Base-by-base conservation (phyloP, 1,140 invertebrate species). In the Fragariocoptes setiger region DNA sequence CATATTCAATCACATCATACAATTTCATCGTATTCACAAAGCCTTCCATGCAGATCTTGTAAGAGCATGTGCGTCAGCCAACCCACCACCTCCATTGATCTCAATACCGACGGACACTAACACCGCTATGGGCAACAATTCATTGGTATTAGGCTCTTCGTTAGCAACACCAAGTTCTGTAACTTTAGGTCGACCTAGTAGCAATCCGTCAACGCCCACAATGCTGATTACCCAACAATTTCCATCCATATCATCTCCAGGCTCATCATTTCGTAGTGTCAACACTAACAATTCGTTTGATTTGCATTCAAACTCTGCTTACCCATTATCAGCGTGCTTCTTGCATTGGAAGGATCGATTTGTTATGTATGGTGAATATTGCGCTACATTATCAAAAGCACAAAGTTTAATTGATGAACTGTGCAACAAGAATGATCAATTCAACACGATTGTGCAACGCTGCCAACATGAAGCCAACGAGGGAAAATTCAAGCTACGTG, bases 301-400 rank as follows among this genome's bases (percentile, higher is more conserved):
- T n/a, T n/a, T n/a, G n/a, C n/a, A n/a, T n/a, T n/a, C n/a, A 5
- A 54, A 73, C 35, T 67, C 69, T 18, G 41, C 15, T 37, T 14
- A 38, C n/a, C 42, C 48, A 21, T 46, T 65, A 4, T 52, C 54
- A 20, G 67, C 74, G 50, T 72, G 78, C 38, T 94, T 95, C 57
- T 65, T 86, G 2, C 71, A 73, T 44, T 86, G 73, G 67, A 72
- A 80, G 49, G 74, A 85, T 51, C 72, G 72, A 44, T 75, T 95
- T 54, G 64, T 94, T 14, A 67, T 88, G 37, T 95, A 95, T 54
- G 85, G 83, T 13, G 75, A 82, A 51, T 94, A 90, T 56, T 95
- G 86, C 59, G 76, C 82, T 3, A 83, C 83, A 57, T 63, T 94
- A 19, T 74, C 79, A 0, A 58, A 61, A 21, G 77, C 79, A 22